A percentile compares a stretch with the other conserved stretches of the same genome.
These are phyloP conservation scores for Thereva unica DNA, from an alignment of 2,888 invertebrate genomes.

Conservation along the genomic window DNA sequence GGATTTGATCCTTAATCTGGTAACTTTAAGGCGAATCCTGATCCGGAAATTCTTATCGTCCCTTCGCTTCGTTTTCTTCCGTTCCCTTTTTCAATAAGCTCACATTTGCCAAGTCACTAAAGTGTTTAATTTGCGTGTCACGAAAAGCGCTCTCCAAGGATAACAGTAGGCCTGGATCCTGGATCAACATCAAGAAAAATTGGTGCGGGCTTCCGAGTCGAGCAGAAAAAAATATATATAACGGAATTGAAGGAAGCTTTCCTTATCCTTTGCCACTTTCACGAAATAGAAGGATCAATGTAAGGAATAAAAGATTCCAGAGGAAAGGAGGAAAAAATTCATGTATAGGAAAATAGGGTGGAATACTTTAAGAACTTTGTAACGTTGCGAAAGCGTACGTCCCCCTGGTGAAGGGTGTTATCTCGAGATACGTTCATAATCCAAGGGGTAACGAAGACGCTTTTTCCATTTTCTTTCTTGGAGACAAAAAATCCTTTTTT, in stretches of 20 bases:
- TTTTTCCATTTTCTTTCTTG: constrained; percentile 19
- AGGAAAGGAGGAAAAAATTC: constrained; percentile 15
- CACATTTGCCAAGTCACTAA: no score
- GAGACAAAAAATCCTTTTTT: constrained; percentile 16
- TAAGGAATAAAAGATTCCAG: constrained; percentile 17
- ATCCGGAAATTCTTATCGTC: no score
- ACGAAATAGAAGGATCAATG: constrained; percentile 17
- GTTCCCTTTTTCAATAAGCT: no score
- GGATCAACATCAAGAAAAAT: constrained; percentile 9
- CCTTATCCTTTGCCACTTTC: constrained; percentile 25
- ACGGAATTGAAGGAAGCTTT: neutral
- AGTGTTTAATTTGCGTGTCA: constrained; percentile 18
- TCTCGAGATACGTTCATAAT: constrained; percentile 26
- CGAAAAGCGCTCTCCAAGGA: constrained; percentile 13
- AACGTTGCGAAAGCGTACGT: neutral
- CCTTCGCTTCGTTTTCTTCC: no score
- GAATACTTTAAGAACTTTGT: constrained; percentile 1
- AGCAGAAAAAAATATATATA: no score
- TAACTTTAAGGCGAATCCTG: no score
- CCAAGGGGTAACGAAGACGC: constrained; percentile 10
- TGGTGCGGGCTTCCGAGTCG: neutral
- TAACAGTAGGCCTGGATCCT: constrained; percentile 1
- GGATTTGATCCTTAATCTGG: no score
- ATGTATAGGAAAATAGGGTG: constrained; percentile 20
- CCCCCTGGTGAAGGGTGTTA: constrained; percentile 1